Base-by-base conservation (phyloP, 2,888 invertebrate species). In the Blastobasis lacticolella region DNA sequence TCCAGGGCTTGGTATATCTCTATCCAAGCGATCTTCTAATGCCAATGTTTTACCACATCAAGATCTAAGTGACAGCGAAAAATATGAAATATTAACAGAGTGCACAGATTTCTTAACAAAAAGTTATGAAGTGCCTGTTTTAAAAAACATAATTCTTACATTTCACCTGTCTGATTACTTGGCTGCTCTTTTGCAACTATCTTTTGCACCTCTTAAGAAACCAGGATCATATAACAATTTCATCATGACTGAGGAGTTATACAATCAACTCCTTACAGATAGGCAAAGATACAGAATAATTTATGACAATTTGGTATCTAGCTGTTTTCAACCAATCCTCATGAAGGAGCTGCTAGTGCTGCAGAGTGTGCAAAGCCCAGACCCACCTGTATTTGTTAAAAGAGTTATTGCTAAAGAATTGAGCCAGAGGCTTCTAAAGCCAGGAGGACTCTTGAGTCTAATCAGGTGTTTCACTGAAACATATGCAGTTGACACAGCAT, bases 321-420 rank as follows among this genome's bases (percentile, higher is more conserved):
- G 88, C 52, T 90, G 91, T 52, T 92, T 92, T 60, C 91, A 90
- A 64, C 89, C 91, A 37, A 73, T 89, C 48, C 79, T 93, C 40
- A 91, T 94, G 67, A 91, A 91, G 66, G 93, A 94, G 71, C 81
- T 94, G n/a, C 87, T 94, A 78, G 81, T 92, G 45, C 80, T 94
- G 41, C 90, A 91, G 64, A 90, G 90, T 70, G 73, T 79, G 9
- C 74, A 69, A 51, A 79, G 87, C 41, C 84, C 90, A n/a, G 49
- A 64, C 9, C 79, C 89, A 37, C 93, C 93, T 4, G 68, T 66
- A 8, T 94, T 94, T 92, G 88, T 93, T 45, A 90, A 90, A 65
- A 89, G 81, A 71, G 81, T 88, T 8, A 90, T 93, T 59, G 86
- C 90, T 38, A 89, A 85, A 56, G 90, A 91, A 64, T 75, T 95